A percentile compares a stretch with the other conserved stretches of the same genome.
These are phyloP conservation scores for Cylindroiulus punctatus DNA, from an alignment of 2,888 invertebrate species.

Conservation along the genomic window DNA sequence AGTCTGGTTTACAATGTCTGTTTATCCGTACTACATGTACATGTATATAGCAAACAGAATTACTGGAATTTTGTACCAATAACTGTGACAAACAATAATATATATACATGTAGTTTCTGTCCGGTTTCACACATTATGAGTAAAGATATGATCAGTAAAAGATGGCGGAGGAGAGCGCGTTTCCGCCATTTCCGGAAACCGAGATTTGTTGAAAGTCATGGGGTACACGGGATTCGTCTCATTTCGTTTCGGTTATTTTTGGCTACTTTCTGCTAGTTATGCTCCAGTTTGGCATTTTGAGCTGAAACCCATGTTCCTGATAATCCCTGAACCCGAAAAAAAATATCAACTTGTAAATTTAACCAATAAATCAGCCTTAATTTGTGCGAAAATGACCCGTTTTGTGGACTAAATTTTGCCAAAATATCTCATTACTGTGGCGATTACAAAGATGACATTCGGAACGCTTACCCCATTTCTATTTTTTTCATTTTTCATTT, in stretches of 20 bases:
- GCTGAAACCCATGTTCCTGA: not conserved
- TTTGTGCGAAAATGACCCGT: not conserved
- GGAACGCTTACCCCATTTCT: not conserved
- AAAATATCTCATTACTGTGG: not conserved
- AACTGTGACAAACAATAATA: too few species aligned
- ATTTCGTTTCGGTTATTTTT: too few species aligned
- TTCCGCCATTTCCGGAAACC: not conserved
- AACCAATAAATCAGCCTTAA: not conserved
- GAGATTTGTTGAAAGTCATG: not conserved
- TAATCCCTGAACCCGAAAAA: constrained; percentile 8
- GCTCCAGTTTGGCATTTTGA: not conserved
- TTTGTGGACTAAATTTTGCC: not conserved
- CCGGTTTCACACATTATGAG: too few species aligned
- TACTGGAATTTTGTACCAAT: too few species aligned
- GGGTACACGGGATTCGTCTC: not conserved
- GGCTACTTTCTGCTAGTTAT: not conserved
- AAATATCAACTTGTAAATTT: not conserved
- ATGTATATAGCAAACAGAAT: too few species aligned
- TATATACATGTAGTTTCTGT: too few species aligned
- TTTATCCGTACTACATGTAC: too few species aligned
- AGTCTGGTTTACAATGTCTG: too few species aligned
- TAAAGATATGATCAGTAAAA: not conserved
- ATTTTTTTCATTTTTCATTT: not conserved
- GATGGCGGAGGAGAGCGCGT: not conserved
- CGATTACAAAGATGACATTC: not conserved